Percentiles rank a stretch among this genome's conserved stretches.
phyloP scores from a whole-genome alignment of 2,113 vertebrate species.

The Mus spicilegus region DNA sequence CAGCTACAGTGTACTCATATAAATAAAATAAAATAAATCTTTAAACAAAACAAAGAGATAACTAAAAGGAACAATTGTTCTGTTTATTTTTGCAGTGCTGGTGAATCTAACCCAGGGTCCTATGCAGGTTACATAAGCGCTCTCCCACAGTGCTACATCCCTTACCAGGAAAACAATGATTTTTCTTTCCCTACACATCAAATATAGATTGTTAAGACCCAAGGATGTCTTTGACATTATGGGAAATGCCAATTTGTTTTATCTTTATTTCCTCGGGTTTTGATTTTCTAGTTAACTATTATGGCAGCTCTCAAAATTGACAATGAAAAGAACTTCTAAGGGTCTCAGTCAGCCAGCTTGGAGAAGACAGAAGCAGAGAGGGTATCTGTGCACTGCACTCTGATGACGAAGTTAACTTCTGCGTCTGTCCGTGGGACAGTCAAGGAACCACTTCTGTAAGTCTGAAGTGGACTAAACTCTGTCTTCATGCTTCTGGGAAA shows the following conservation, averaged over 20 bases:
- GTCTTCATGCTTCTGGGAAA: slow-evolving; percentile 9
- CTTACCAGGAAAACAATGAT: not conserved
- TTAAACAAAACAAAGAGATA: not conserved
- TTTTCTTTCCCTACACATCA: not conserved
- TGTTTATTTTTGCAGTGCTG: not conserved
- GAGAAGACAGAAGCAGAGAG: slow-evolving; percentile 22
- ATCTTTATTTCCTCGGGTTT: slow-evolving; percentile 30
- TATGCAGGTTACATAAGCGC: not conserved
- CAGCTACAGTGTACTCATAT: too few species aligned
- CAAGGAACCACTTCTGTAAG: slow-evolving; percentile 1
- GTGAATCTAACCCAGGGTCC: not conserved
- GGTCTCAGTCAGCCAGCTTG: not conserved
- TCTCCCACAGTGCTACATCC: not conserved
- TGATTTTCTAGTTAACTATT: not conserved
- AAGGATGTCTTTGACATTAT: not conserved
- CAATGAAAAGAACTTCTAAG: slow-evolving; percentile 10
- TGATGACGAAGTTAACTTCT: not conserved
- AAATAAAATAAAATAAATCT: too few species aligned
- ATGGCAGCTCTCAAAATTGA: not conserved
- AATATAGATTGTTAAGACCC: not conserved
- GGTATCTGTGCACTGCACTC: not conserved
- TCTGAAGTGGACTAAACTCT: slow-evolving; percentile 55
- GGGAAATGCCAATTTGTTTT: not conserved
- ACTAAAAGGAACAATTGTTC: not conserved
- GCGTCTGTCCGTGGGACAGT: not conserved